Evolutionary conservation across 2,113 vertebrate genomes (phyloP).

Genomic region (Lepus timidus): DNA sequence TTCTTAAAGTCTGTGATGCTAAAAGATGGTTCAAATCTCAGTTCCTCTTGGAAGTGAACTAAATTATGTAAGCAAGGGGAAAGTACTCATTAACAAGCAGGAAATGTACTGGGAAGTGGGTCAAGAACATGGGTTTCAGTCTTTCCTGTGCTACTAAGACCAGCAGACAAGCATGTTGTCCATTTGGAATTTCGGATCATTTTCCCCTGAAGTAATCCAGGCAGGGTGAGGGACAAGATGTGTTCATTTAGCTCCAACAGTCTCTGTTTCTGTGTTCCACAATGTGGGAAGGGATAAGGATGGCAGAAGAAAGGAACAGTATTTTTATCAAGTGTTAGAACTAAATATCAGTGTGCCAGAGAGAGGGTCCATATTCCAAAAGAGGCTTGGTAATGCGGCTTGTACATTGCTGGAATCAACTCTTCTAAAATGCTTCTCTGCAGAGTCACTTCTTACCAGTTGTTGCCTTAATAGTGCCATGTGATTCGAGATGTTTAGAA

Average conservation of each 20-base stretch:
- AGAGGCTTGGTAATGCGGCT: background rate
- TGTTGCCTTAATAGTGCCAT: background rate
- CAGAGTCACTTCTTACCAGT: background rate
- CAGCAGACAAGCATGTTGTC: background rate
- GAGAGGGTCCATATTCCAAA: background rate
- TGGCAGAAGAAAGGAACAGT: background rate
- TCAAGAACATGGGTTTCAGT: background rate
- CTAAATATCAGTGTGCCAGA: background rate
- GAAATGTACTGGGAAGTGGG: background rate
- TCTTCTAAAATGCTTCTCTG: background rate
- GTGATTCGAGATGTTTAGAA: background rate
- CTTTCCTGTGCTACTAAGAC: background rate
- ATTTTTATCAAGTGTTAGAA: background rate
- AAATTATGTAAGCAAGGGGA: background rate
- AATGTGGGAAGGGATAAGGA: background rate
- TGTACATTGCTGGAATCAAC: background rate
- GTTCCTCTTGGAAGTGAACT: background rate
- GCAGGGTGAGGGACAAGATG: background rate
- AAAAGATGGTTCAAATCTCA: background rate
- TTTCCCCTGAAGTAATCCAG: background rate
- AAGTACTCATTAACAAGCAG: background rate
- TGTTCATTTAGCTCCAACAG: background rate
- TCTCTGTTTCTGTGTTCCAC: background rate
- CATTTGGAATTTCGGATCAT: background rate
- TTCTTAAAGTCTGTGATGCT: background rate